These are phyloP conservation scores for Chiloscyllium punctatum DNA, from an alignment of 2,797 vertebrate species.

Conservation along the genomic window DNA sequence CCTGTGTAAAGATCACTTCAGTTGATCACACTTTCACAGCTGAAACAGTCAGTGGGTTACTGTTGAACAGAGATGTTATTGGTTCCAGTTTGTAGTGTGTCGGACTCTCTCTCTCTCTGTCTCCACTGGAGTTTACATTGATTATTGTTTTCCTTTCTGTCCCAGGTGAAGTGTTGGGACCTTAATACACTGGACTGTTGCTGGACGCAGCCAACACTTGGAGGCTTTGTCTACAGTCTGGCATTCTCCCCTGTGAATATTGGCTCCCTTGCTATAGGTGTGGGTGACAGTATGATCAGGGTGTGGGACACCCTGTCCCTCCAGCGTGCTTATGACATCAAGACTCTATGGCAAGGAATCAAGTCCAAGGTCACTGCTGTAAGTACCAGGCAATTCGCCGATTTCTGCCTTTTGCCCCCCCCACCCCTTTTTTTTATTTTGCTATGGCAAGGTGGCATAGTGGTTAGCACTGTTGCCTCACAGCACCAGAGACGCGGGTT, in stretches of 20 bases:
- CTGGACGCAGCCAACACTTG: slow-evolving; percentile 87
- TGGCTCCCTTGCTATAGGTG: slow-evolving; percentile 81
- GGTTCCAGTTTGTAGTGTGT: too few relatives aligned
- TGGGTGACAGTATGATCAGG: slow-evolving; percentile 88
- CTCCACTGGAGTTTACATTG: not conserved
- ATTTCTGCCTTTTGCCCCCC: not conserved
- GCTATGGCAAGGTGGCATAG: too few relatives aligned
- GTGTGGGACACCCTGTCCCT: slow-evolving; percentile 84
- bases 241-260: slow-evolving; percentile 80
- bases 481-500: too few relatives aligned
- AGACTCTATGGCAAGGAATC: slow-evolving; percentile 87
- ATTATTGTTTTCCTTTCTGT: not conserved
- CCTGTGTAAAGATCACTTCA: too few relatives aligned
- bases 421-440: too few relatives aligned
- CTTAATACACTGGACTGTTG: slow-evolving; percentile 72
- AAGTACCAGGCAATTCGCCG: slow-evolving; percentile 45
- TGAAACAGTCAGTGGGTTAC: too few relatives aligned
- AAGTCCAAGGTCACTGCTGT: slow-evolving; percentile 94
- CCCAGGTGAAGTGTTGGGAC: slow-evolving; percentile 92
- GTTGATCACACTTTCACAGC: too few relatives aligned
- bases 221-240: slow-evolving; percentile 82
- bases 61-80: too few relatives aligned
- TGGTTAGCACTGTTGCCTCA: too few relatives aligned
- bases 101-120: too few relatives aligned
- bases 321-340: slow-evolving; percentile 76